phyloP scores from a whole-genome alignment of 1,140 invertebrate genomes.

The Meteorus sp. region DNA sequence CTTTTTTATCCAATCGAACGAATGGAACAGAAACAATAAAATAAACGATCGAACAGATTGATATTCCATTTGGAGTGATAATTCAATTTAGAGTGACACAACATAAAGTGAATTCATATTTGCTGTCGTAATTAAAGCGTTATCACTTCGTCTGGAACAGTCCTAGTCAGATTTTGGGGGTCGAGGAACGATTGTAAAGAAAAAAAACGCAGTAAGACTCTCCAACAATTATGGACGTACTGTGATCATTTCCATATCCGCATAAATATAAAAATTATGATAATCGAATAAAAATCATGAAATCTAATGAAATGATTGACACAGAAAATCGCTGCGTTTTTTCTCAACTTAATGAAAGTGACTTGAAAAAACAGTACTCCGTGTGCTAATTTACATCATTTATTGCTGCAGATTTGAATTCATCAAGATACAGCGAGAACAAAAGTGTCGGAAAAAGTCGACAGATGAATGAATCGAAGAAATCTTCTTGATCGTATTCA shows the following conservation, averaged over 20 bases:
- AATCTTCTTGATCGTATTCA: background rate
- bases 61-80: no score
- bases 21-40: background rate
- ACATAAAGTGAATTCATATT: constrained; percentile 18
- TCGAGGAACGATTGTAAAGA: constrained; percentile 36
- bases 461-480: constrained; percentile 21
- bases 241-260: background rate
- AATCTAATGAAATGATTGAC: constrained; percentile 10
- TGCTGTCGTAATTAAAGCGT: no score
- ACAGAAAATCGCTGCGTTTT: constrained; percentile 50
- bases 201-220: constrained; percentile 55
- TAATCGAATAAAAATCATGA: no score
- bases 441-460: constrained; percentile 33
- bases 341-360: constrained; percentile 28
- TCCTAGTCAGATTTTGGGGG: constrained; percentile 58
- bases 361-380: constrained; percentile 50
- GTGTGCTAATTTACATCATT: constrained; percentile 57
- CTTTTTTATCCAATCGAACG: no score
- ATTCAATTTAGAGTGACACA: background rate
- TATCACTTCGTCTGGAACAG: constrained; percentile 56
- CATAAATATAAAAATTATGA: background rate
- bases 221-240: constrained; percentile 11
- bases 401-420: constrained; percentile 58
- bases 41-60: background rate
- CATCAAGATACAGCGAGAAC: constrained; percentile 52